Conservation (phyloP, 2,888 invertebrate genomes). For the Masnerella sp. region DNA sequence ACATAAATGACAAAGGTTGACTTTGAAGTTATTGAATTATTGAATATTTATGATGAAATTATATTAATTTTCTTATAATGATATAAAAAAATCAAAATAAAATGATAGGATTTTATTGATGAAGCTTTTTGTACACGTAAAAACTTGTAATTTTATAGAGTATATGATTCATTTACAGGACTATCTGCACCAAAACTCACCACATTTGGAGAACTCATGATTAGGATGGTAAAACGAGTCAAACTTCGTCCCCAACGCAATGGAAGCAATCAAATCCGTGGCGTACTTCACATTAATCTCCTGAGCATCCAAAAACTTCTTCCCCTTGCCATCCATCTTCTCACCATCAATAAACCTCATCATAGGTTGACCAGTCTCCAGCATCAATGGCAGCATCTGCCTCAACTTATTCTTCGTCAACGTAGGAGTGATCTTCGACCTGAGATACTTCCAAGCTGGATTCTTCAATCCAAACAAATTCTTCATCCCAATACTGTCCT, state of each 20-base stretch:
- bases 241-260: conserved; percentile 67
- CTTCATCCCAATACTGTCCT: conserved; percentile 76
- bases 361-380: conserved; percentile 74
- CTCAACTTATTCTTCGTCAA: conserved; percentile 80
- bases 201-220: conserved; percentile 66
- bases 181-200: too few relatives aligned
- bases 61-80: too few relatives aligned
- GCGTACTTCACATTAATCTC: conserved; percentile 71
- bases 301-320: conserved; percentile 68
- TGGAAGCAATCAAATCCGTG: conserved; percentile 70
- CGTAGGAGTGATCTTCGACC: conserved; percentile 79
- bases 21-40: too few relatives aligned
- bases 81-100: too few relatives aligned
- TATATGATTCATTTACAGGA: too few relatives aligned
- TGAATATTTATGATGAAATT: too few relatives aligned
- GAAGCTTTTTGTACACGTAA: too few relatives aligned
- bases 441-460: conserved; percentile 79
- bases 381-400: conserved; percentile 78
- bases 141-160: too few relatives aligned
- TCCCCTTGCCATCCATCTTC: conserved; percentile 39
- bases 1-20: too few relatives aligned
- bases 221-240: conserved; percentile 70
- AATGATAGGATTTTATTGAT: too few relatives aligned
- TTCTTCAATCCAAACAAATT: conserved; percentile 78
- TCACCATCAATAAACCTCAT: conserved; percentile 64